Evolutionary conservation across 2,888 invertebrate genomes (phyloP).

Genomic region (Tillus elongatus): DNA sequence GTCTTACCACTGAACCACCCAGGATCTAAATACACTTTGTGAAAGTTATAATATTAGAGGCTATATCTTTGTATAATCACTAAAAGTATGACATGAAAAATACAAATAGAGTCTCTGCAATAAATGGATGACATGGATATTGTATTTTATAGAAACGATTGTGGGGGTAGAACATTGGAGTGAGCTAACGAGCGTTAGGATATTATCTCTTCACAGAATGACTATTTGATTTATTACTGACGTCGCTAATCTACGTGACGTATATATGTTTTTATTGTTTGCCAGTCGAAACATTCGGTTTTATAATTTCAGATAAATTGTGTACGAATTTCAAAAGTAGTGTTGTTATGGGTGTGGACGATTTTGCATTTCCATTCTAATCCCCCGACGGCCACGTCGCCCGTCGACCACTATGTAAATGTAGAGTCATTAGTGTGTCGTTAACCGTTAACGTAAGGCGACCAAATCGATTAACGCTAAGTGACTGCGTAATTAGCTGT

Average conservation of each 20-base stretch:
- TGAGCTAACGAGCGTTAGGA: background rate
- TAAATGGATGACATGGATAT: too few species aligned
- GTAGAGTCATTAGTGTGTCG: constrained; percentile 44
- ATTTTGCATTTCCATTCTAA: background rate
- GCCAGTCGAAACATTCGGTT: constrained; percentile 40
- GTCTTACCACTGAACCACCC: too few species aligned
- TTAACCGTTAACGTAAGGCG: constrained; percentile 46
- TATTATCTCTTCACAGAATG: constrained; percentile 36
- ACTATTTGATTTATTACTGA: constrained; percentile 44
- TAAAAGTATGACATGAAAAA: too few species aligned
- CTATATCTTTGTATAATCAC: too few species aligned
- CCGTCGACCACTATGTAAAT: constrained; percentile 38
- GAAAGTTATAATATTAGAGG: too few species aligned
- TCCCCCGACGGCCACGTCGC: background rate
- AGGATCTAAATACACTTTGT: too few species aligned
- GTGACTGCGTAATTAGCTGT: constrained; percentile 46
- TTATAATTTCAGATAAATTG: constrained; percentile 43
- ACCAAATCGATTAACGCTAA: constrained; percentile 46
- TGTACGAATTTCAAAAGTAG: constrained; percentile 35
- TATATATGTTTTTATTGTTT: constrained; percentile 44
- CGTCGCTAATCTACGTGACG: constrained; percentile 44
- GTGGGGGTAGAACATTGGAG: too few species aligned
- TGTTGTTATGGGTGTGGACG: constrained; percentile 12
- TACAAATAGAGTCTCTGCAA: too few species aligned
- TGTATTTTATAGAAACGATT: too few species aligned